Percentiles rank a stretch among this genome's conserved stretches.
phyloP scores from a whole-genome alignment of 2,888 invertebrate genomes.

The Tinea pellionella region DNA sequence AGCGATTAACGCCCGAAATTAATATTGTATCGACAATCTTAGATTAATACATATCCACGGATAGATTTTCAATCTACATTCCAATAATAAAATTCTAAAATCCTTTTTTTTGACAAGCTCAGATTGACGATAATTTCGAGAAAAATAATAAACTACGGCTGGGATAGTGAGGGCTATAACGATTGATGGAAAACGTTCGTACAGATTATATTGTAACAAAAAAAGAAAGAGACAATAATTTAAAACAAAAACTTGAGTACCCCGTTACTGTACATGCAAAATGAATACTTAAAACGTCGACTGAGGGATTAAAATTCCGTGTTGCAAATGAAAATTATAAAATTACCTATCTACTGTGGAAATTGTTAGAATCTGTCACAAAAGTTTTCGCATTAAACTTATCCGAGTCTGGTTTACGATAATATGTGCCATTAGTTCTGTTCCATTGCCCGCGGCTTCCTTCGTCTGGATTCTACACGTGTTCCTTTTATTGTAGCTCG shows the following conservation, averaged over 20 bases:
- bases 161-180: no score
- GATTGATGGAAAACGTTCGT: no score
- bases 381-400: conserved; percentile 4
- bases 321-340: neutral
- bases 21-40: no score
- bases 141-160: no score
- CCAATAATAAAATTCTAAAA: no score
- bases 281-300: neutral
- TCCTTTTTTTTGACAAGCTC: no score
- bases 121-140: no score
- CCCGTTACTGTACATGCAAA: neutral
- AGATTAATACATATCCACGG: no score
- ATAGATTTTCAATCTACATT: no score
- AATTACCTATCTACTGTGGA: neutral
- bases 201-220: no score
- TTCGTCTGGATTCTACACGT: neutral
- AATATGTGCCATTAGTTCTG: neutral
- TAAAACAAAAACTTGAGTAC: neutral
- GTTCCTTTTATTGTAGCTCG: no score
- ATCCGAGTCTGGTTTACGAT: neutral
- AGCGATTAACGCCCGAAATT: no score
- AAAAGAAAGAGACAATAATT: neutral
- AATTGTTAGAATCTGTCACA: conserved; percentile 5
- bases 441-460: neutral
- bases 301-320: neutral